Evolutionary conservation across 2,797 vertebrate species (phyloP), one percentile per base, ranked within the genome.

Genomic region (Acridotheres tristis): DNA sequence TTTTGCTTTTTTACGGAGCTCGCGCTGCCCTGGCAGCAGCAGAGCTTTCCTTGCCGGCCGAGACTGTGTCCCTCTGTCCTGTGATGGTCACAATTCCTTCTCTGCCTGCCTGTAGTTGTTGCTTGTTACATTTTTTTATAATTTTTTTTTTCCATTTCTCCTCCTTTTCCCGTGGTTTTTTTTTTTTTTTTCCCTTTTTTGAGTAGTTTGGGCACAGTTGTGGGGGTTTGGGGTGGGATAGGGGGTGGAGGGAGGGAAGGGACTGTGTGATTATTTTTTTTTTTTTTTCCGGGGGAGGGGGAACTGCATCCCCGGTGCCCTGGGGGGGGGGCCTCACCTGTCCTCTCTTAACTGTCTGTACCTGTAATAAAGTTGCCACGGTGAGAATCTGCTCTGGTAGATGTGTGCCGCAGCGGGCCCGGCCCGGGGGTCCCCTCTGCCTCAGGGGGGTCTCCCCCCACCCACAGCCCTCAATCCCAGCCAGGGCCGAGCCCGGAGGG

Each of bases 291-390:
- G 47, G 26, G 55, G 34, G 30, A 40, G n/a, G 61, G n/a, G 83
- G 45, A 63, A 59, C 26, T 47, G 48, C 48, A 77, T 61, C 73
- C 73, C 81, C 45, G 29, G 51, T 67, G 76, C 62, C 62, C 94
- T 57, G 40, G 76, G 38, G 77, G 94, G 47, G 47, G n/a, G n/a
- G n/a, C 94, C 95, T 91, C 62, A 94, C 95, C 89, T 97, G 96
- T 84, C 81, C 72, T 97, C 96, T 97, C 85, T 81, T 82, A 75
- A 47, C 48, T 96, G 92, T 97, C 96, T 96, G 93, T 97, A 97
- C 97, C 89, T 97, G 90, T 97, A 98, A 98, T 98, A 98, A 98
- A 98, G 96, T 96, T 97, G 92, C 96, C 95, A 96, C 86, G 92
- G 94, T 97, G 95, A 96, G 95, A 97, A 94, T 59, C 40, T 89